Evolutionary conservation across 2,797 vertebrate species (phyloP).

Genomic region (Ammospiza maritima): DNA sequence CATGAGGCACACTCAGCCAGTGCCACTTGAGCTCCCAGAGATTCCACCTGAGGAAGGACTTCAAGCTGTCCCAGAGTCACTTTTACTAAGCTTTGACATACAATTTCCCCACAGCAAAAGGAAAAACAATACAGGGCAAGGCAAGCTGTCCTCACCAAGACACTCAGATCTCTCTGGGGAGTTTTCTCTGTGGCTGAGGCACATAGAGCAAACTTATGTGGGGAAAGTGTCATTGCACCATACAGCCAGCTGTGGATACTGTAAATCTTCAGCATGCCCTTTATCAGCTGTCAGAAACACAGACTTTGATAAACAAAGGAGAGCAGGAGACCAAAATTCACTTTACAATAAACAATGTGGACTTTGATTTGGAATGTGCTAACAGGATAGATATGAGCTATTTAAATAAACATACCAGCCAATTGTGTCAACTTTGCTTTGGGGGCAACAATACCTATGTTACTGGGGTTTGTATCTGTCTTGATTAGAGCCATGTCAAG

Average conservation of each 20-base stretch:
- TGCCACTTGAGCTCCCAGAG: rapidly evolving
- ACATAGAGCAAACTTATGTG: background rate
- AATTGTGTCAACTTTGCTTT: conserved; percentile 23
- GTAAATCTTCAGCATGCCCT: conserved; percentile 51
- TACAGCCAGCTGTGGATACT: conserved; percentile 5
- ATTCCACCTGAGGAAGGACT: background rate
- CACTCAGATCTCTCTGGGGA: background rate
- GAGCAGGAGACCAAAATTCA: conserved; percentile 37
- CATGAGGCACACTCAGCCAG: background rate
- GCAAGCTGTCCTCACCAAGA: background rate
- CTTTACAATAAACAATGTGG: conserved; percentile 49
- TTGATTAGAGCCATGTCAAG: conserved; percentile 34
- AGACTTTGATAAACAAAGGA: conserved; percentile 57
- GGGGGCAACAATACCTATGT: conserved; percentile 15
- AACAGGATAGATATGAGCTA: conserved; percentile 41
- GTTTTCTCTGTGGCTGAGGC: conserved; percentile 43
- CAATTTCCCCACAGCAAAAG: conserved; percentile 34
- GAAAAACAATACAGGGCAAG: conserved; percentile 38
- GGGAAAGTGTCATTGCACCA: conserved; percentile 25
- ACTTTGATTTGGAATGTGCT: conserved; percentile 40
- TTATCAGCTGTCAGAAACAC: conserved; percentile 68
- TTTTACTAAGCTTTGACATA: background rate
- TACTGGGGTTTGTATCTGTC: conserved; percentile 28
- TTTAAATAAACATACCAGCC: conserved; percentile 49
- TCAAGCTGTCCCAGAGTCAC: background rate